Evolutionary conservation across 2,113 vertebrate genomes (phyloP).

Genomic region (Atractosteus spatula): DNA sequence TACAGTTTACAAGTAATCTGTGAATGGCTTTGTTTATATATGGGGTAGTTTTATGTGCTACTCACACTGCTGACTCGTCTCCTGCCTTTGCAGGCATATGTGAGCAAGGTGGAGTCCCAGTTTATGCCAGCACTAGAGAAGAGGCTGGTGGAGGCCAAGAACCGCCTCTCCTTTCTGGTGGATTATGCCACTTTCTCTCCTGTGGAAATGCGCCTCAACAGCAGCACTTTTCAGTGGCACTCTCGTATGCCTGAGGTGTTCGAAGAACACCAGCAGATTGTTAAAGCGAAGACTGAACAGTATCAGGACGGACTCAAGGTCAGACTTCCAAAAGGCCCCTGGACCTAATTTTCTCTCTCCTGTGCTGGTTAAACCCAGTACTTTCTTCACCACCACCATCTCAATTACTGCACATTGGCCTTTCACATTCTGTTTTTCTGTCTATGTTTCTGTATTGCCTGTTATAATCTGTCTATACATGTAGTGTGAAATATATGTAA

Average conservation of each 20-base stretch:
- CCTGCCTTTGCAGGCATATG: conserved; percentile 51
- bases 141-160: conserved; percentile 65
- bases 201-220: conserved; percentile 68
- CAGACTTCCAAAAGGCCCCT: conserved; percentile 10
- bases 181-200: conserved; percentile 68
- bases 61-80: background rate
- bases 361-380: no score
- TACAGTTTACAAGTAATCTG: no score
- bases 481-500: no score
- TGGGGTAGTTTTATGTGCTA: background rate
- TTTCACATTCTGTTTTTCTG: no score
- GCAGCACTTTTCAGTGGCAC: conserved; percentile 73
- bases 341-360: no score
- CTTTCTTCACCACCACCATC: no score
- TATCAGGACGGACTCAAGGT: conserved; percentile 82
- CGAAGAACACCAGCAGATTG: conserved; percentile 71
- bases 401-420: no score
- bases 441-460: no score
- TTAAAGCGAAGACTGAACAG: conserved; percentile 66
- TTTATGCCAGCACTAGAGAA: conserved; percentile 69
- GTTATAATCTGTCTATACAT: no score
- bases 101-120: conserved; percentile 59
- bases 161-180: conserved; percentile 68
- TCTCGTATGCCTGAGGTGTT: conserved; percentile 77
- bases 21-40: no score